Evolutionary conservation across 64 coral and sea anemone species (phyloP).

Genomic region (Dendrophyllia cribrosa): DNA sequence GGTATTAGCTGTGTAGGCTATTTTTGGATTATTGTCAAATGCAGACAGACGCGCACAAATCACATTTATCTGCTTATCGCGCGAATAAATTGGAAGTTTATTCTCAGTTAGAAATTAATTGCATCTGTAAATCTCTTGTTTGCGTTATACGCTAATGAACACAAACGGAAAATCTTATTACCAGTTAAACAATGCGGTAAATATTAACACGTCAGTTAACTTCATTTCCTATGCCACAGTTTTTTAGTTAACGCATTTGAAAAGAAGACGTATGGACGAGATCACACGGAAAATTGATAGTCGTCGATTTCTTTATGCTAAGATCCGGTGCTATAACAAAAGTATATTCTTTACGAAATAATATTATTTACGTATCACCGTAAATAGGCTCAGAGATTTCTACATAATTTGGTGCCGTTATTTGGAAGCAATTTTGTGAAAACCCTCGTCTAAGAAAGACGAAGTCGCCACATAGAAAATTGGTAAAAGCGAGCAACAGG

Average conservation of each 20-base stretch:
- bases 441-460: background rate
- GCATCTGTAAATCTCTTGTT: background rate
- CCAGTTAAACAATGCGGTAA: background rate
- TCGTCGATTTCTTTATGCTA: background rate
- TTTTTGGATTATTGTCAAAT: too few relatives aligned
- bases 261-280: background rate
- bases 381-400: conserved; percentile 7
- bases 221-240: conserved; percentile 9
- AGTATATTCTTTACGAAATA: background rate
- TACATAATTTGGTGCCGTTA: conserved; percentile 13
- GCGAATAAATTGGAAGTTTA: background rate
- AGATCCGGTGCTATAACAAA: conserved; percentile 2
- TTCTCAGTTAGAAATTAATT: conserved; percentile 5
- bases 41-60: background rate
- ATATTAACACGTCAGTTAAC: background rate
- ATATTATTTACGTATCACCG: background rate
- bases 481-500: too few relatives aligned
- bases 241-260: background rate
- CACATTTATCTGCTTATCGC: background rate
- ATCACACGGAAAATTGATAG: conserved; percentile 3
- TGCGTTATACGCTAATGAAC: background rate
- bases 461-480: background rate
- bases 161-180: conserved; percentile 9
- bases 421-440: background rate
- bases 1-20: background rate